Conservation (phyloP, 2,113 vertebrate species). For the Meles meles region DNA sequence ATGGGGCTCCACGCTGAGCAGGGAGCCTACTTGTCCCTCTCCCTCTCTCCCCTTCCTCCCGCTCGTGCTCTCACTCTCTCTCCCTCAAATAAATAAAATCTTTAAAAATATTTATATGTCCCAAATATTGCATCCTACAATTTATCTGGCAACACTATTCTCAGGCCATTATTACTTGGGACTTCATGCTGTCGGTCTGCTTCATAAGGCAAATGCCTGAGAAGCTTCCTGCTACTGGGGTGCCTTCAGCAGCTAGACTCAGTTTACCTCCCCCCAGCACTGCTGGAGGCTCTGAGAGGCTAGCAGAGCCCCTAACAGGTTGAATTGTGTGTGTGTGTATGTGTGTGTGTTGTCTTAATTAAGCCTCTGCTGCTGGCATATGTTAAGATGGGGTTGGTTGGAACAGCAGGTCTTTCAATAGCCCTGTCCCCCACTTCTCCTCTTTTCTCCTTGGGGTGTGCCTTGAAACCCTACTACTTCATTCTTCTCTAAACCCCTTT, state of each 20-base stretch:
- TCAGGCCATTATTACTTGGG: not conserved
- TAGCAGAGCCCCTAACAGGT: not conserved
- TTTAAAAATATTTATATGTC: not conserved
- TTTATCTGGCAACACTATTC: not conserved
- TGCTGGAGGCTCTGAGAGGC: not conserved
- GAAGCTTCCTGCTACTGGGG: not conserved
- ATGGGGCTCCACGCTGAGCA: not conserved
- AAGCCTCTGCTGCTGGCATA: not conserved
- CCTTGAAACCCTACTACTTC: conserved; percentile 5
- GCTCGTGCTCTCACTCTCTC: not conserved
- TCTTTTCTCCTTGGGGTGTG: conserved; percentile 10
- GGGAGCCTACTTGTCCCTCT: not conserved
- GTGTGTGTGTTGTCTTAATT: not conserved
- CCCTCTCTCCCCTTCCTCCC: not conserved
- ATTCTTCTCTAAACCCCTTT: conserved; percentile 30
- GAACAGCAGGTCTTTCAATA: not conserved
- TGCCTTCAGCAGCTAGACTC: not conserved
- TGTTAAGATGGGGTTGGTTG: not conserved
- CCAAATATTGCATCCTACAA: not conserved
- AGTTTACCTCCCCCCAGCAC: not conserved
- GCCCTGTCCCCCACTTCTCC: not conserved
- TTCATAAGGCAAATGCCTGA: conserved; percentile 30
- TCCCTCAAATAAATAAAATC: not conserved
- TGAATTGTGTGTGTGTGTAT: not conserved
- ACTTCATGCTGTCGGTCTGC: not conserved